Evolutionary conservation across 2,888 invertebrate species (phyloP), one percentile per base, ranked within the genome.

Genomic region (Chloroclysta siterata): DNA sequence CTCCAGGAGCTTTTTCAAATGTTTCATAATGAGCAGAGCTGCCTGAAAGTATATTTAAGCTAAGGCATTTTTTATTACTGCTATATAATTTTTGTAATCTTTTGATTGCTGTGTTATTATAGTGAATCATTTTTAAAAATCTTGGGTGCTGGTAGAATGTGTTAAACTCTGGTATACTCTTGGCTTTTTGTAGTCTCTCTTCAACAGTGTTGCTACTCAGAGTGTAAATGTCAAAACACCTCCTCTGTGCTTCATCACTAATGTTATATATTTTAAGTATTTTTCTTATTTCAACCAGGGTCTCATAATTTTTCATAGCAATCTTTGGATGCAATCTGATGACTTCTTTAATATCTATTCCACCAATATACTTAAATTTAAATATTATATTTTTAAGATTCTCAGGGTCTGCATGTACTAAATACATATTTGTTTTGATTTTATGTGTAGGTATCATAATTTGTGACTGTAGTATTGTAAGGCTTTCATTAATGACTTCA

Each of bases 1-100:
- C 93, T 39, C 93, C 92, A 53, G 89, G 90, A 44, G 90, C 79
- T 71, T 88, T 91, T 71, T 89, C 88, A 84, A 85, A 93, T 46
- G 73, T 68, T 71, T 90, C 82, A 80, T 85, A 93, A 73, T 87
- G 84, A 54, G 81, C 79, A 11, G 83, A 75, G 71, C 89, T 86
- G 5, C 93, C 90, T 29, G 91, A 91, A n/a, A 93, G 76, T 46
- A 91, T 79, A 73, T 92, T 91, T 14, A 93, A 78, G 72, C 89
- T 92, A 2, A 89, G 71, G 75, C 92, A 92, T 72, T 89, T 91
- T 72, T 93, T 92, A 65, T 90, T 89, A 51, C 68, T 82, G 13
- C 69, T 77, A 68, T 90, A 86, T 53, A 90, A 77, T 47, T 77
- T 81, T 57, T 71, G 71, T 46, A 93, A 71, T 73, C 93, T 83